Percentiles rank a stretch among this genome's conserved stretches.
Conservation (phyloP, 2,888 invertebrate genomes). For the Pyrocoelia pectoralis region DNA sequence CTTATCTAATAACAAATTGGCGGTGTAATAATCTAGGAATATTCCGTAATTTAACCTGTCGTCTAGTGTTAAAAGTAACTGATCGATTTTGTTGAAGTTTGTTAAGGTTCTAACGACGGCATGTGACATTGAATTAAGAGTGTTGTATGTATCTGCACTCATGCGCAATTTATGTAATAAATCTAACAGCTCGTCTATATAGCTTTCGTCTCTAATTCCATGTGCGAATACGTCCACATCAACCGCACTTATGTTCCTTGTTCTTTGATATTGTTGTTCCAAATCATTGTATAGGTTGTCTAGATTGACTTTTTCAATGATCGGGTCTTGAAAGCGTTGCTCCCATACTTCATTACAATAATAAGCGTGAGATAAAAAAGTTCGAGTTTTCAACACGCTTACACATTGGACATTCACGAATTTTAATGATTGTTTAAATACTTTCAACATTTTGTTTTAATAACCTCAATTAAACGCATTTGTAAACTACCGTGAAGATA, state of each 20-base stretch:
- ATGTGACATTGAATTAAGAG: slow-evolving; percentile 82
- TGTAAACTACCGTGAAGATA: no score
- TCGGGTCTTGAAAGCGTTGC: slow-evolving; percentile 66
- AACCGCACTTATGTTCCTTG: slow-evolving; percentile 73
- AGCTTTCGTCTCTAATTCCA: slow-evolving; percentile 64
- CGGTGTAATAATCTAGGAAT: slow-evolving; percentile 83
- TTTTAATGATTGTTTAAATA: slow-evolving; percentile 5
- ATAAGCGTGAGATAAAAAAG: slow-evolving; percentile 76
- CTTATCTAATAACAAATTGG: slow-evolving; percentile 82
- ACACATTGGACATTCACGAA: background rate
- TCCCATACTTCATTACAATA: slow-evolving; percentile 77
- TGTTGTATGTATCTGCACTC: slow-evolving; percentile 74
- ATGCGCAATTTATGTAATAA: slow-evolving; percentile 75
- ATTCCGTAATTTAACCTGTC: slow-evolving; percentile 89
- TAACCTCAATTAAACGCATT: slow-evolving; percentile 26
- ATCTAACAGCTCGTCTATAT: slow-evolving; percentile 77
- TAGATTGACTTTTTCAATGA: slow-evolving; percentile 68
- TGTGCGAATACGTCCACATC: slow-evolving; percentile 87
- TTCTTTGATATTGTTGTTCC: slow-evolving; percentile 70
- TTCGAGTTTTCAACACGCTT: slow-evolving; percentile 50
- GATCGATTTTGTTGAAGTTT: slow-evolving; percentile 65
- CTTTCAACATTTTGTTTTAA: slow-evolving; percentile 19
- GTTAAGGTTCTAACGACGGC: slow-evolving; percentile 74
- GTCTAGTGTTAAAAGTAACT: slow-evolving; percentile 76
- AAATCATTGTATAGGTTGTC: slow-evolving; percentile 75